These are phyloP conservation scores for Drosophila cracens DNA, from an alignment of 2,888 invertebrate genomes.

Conservation along the genomic window DNA sequence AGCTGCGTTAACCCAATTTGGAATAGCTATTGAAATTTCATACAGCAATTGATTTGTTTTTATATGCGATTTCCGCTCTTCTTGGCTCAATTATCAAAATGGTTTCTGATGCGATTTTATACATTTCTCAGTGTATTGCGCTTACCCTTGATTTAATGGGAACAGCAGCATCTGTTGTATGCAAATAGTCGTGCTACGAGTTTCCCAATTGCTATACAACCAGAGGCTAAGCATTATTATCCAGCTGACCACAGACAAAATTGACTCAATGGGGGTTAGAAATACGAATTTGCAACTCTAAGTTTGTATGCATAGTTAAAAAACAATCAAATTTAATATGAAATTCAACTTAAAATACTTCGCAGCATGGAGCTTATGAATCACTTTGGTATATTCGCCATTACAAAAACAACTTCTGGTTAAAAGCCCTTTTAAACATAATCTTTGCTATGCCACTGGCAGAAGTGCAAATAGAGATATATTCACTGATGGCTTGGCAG, in stretches of 20 bases:
- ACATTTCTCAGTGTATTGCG: constrained; percentile 17
- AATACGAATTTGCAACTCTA: background rate
- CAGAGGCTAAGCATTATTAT: constrained; percentile 10
- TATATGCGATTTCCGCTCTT: constrained; percentile 22
- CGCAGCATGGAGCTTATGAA: background rate
- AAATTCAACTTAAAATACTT: background rate
- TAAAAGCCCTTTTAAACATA: constrained; percentile 4
- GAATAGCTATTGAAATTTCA: constrained; percentile 9
- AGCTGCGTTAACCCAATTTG: constrained; percentile 4
- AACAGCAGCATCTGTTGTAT: constrained; percentile 38
- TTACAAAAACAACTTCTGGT: background rate
- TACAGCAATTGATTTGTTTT: constrained; percentile 17
- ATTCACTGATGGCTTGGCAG: constrained; percentile 15
- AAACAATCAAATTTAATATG: background rate
- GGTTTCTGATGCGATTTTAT: constrained; percentile 22
- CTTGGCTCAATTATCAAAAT: constrained; percentile 31
- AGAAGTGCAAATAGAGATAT: constrained; percentile 24
- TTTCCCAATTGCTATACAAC: constrained; percentile 17
- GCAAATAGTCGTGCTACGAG: constrained; percentile 20
- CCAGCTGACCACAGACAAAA: background rate
- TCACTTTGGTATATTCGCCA: too few species aligned
- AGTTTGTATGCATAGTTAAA: background rate
- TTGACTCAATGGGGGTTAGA: background rate
- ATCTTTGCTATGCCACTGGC: constrained; percentile 38
- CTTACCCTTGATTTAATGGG: constrained; percentile 49